Percentiles rank a stretch among this genome's conserved stretches.
Evolutionary conservation across 1,140 invertebrate species (phyloP).

Genomic region (Acromyrmex charruanus): DNA sequence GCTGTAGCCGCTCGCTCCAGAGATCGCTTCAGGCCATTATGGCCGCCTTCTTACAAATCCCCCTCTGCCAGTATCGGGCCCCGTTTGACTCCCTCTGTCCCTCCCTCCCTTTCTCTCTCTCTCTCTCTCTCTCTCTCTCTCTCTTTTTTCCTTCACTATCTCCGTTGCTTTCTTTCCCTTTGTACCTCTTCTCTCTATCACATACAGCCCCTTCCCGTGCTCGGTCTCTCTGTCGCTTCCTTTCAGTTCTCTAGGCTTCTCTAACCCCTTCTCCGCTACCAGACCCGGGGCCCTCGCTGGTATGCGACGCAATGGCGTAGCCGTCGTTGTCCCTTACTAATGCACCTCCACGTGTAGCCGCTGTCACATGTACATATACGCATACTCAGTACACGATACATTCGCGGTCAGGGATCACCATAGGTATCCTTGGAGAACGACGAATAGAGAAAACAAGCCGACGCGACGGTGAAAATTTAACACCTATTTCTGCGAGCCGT

Average conservation of each 20-base stretch:
- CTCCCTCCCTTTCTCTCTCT: constrained; percentile 42
- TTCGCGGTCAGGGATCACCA: constrained; percentile 28
- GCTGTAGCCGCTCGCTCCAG: constrained; percentile 79
- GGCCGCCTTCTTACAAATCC: constrained; percentile 79
- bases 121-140: constrained; percentile 52
- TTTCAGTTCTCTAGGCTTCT: constrained; percentile 67
- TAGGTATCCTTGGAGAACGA: not conserved
- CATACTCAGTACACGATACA: constrained; percentile 37
- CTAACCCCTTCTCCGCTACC: constrained; percentile 44
- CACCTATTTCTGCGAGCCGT: not conserved
- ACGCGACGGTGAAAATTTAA: constrained; percentile 4
- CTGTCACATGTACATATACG: constrained; percentile 49
- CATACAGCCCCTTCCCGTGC: constrained; percentile 44
- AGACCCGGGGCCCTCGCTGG: constrained; percentile 65
- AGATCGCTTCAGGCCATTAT: constrained; percentile 84
- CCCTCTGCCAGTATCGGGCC: constrained; percentile 19
- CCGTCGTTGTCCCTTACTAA: constrained; percentile 51
- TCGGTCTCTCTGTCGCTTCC: constrained; percentile 60
- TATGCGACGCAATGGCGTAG: constrained; percentile 74
- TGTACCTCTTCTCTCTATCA: constrained; percentile 66
- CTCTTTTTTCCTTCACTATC: constrained; percentile 25
- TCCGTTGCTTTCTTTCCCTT: constrained; percentile 58
- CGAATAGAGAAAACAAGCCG: constrained; percentile 6
- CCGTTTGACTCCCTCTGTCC: constrained; percentile 54
- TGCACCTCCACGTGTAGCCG: constrained; percentile 70